These are phyloP conservation scores for Pycnomerus fuliginosus DNA, from an alignment of 2,888 invertebrate genomes.

Conservation along the genomic window DNA sequence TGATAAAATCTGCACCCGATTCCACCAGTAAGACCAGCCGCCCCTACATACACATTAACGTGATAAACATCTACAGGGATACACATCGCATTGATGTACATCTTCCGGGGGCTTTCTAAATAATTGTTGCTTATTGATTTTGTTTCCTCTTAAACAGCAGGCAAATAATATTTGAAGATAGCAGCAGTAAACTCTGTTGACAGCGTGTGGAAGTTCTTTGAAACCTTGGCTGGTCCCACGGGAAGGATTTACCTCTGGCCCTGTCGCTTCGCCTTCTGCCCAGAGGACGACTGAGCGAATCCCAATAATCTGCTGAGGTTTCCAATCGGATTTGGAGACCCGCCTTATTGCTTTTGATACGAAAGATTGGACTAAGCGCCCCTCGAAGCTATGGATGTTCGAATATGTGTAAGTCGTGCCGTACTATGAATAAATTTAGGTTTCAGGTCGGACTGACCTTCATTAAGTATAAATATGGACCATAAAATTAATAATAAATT, in stretches of 20 bases:
- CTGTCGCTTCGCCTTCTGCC: conserved; percentile 34
- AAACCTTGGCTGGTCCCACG: conserved; percentile 34
- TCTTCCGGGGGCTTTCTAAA: too few species aligned
- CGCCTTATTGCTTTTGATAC: conserved; percentile 46
- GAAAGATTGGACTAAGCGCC: conserved; percentile 36
- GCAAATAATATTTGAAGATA: conserved; percentile 18
- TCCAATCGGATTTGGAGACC: conserved; percentile 46
- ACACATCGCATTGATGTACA: too few species aligned
- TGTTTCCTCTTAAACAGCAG: too few species aligned
- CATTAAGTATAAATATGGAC: background rate
- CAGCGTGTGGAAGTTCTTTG: conserved; percentile 22
- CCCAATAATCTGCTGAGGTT: conserved; percentile 49
- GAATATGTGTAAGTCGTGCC: conserved; percentile 24
- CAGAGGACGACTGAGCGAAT: conserved; percentile 42
- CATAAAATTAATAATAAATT: conserved; percentile 7
- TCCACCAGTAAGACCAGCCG: too few species aligned
- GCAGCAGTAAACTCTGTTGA: conserved; percentile 16
- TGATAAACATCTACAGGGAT: too few species aligned
- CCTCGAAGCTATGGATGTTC: conserved; percentile 25
- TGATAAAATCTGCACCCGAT: too few species aligned
- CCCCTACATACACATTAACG: too few species aligned
- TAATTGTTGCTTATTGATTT: too few species aligned
- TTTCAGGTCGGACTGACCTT: background rate
- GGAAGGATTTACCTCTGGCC: conserved; percentile 41
- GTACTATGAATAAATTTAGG: conserved; percentile 18